phyloP scores from a whole-genome alignment of 1,140 invertebrate species.

The Bombyx mori region DNA sequence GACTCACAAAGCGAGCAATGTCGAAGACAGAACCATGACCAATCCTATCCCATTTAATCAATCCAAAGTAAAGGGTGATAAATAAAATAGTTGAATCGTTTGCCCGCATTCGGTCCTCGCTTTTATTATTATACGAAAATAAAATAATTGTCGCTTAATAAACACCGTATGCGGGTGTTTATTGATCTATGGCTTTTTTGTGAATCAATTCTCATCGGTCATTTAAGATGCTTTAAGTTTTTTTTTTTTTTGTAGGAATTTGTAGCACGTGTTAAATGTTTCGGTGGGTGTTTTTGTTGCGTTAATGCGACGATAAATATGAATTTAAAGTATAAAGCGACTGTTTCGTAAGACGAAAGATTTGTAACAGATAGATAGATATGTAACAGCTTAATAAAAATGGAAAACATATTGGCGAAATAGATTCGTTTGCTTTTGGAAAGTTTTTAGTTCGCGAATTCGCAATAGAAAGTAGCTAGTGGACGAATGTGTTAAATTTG shows the following conservation, averaged over 20 bases:
- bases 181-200: constrained; percentile 20
- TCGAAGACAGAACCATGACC: constrained; percentile 19
- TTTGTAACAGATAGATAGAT: too few species aligned
- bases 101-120: constrained; percentile 40
- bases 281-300: background rate
- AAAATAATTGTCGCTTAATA: constrained; percentile 59
- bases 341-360: too few species aligned
- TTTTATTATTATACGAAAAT: constrained; percentile 41
- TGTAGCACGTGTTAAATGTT: background rate
- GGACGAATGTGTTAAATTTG: too few species aligned
- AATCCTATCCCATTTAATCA: constrained; percentile 29
- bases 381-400: too few species aligned
- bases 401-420: too few species aligned
- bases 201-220: constrained; percentile 21
- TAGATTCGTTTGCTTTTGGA: too few species aligned
- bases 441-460: too few species aligned
- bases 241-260: background rate
- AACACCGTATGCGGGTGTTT: constrained; percentile 52
- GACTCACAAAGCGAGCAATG: too few species aligned
- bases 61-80: constrained; percentile 49
- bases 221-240: constrained; percentile 1
- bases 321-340: background rate
- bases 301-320: too few species aligned
- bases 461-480: too few species aligned
- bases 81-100: constrained; percentile 29